Evolutionary conservation across 2,888 invertebrate species (phyloP).

Genomic region (Epinotia ramella): DNA sequence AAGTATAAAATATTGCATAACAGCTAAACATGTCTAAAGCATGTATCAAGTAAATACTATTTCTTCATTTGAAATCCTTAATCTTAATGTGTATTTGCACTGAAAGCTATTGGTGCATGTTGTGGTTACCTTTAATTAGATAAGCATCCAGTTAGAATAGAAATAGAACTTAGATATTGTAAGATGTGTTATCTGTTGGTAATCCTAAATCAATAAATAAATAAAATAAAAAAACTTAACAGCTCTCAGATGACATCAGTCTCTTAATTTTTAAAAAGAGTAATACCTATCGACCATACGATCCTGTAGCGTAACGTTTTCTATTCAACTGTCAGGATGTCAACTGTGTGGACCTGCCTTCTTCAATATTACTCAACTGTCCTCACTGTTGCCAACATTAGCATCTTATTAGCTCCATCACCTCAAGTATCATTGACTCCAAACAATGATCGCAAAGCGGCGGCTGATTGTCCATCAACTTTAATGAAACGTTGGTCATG

Average conservation of each 20-base stretch:
- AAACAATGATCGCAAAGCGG: conserved; percentile 41
- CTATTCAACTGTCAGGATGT: conserved; percentile 1
- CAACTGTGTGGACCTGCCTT: background rate
- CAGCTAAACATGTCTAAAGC: too few species aligned
- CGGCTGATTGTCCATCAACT: conserved; percentile 45
- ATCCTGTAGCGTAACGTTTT: background rate
- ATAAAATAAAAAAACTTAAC: background rate
- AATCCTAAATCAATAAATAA: too few species aligned
- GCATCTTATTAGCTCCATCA: conserved; percentile 37
- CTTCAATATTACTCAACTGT: conserved; percentile 15
- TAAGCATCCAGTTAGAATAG: too few species aligned
- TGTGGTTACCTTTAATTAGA: too few species aligned
- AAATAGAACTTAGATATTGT: too few species aligned
- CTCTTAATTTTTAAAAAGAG: background rate
- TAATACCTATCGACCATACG: background rate
- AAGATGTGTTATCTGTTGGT: too few species aligned
- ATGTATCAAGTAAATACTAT: too few species aligned
- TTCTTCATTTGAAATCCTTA: too few species aligned
- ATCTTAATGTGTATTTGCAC: too few species aligned
- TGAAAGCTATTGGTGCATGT: too few species aligned
- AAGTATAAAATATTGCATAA: too few species aligned
- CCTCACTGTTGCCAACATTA: conserved; percentile 22
- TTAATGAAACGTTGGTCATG: conserved; percentile 57
- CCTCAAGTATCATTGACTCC: conserved; percentile 41
- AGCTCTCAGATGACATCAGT: background rate